Percentiles rank a stretch among this genome's conserved stretches.
phyloP scores from a whole-genome alignment of 2,888 invertebrate genomes.

The Epinotia bilunana region DNA sequence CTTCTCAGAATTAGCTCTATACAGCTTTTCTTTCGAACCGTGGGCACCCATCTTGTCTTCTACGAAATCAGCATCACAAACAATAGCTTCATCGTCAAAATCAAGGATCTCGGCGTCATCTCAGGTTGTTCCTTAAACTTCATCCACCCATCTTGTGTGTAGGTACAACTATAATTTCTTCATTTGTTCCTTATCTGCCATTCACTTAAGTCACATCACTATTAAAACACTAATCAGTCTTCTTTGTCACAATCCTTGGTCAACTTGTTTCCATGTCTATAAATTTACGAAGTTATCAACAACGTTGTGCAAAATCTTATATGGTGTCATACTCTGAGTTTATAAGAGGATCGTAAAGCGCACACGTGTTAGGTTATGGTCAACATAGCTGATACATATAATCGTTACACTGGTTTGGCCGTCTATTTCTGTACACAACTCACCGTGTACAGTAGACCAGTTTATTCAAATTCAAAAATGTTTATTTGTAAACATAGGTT shows the following conservation, averaged over 20 bases:
- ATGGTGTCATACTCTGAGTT: slow-evolving; percentile 61
- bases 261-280: slow-evolving; percentile 39
- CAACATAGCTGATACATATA: slow-evolving; percentile 77
- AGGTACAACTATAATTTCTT: slow-evolving; percentile 26
- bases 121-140: background rate
- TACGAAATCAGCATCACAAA: background rate
- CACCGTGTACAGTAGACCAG: slow-evolving; percentile 55
- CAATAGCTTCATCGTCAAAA: slow-evolving; percentile 65
- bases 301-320: slow-evolving; percentile 42
- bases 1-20: slow-evolving; percentile 86
- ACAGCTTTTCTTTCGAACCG: slow-evolving; percentile 90
- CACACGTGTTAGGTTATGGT: slow-evolving; percentile 65
- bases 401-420: slow-evolving; percentile 77
- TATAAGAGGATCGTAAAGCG: slow-evolving; percentile 51
- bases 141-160: background rate
- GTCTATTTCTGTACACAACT: slow-evolving; percentile 75
- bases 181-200: slow-evolving; percentile 51
- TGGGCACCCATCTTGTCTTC: slow-evolving; percentile 88
- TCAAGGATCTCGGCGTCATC: slow-evolving; percentile 61
- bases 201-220: slow-evolving; percentile 67
- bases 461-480: too few species aligned
- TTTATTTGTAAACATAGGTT: too few species aligned
- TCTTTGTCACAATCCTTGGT: slow-evolving; percentile 48
- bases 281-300: slow-evolving; percentile 13
- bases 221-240: slow-evolving; percentile 50